Base-by-base conservation (phyloP, 2,113 vertebrate species). In the Melozone crissalis region DNA sequence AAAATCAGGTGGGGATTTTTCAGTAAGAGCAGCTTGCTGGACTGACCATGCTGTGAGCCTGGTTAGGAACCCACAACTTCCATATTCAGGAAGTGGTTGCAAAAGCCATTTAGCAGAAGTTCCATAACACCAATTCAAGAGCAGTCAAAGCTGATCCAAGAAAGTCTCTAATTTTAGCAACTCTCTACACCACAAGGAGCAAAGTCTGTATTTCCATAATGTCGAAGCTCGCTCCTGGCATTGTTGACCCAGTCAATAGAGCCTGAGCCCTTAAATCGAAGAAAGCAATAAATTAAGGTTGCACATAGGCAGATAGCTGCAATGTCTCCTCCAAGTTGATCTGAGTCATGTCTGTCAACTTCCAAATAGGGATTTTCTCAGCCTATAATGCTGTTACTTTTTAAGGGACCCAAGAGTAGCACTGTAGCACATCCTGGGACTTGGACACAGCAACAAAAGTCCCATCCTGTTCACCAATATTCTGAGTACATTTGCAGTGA, bases 1-100 rank as follows among this genome's bases (percentile, higher is more conserved):
- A 35, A 75, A 65, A 65, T 67, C 22, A 78, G 37, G 21, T 3
- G 1, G 27, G 22, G 44, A 46, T 76, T 27, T 81, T 69, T 49
- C 4, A 6, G 37, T 33, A 41, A 58, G 10, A 72, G 52, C 61
- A 76, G 49, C 41, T 88, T 71, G 41, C 49, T 78, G 41, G 37
- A 62, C 33, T 87, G 77, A 61, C 66, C 46, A n/a, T 0, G 0
- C 15, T 7, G 1, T 46, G 51, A 84, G 46, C 41, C 54, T 0
- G 0, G 35, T 68, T 27, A 71, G 68, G 63, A 90, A 31, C 7
- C 5, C 1, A 47, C n/a, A 84, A 28, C 37, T 75, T 87, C 80
- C 35, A 5, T 30, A 22, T 2, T 7, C 35, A 82, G 47, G 35
- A 63, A 80, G 41, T 67, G 76, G 47, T 47, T 95, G 37, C 2